Conservation (phyloP, 2,888 invertebrate species). For the Agrypnus murinus region DNA sequence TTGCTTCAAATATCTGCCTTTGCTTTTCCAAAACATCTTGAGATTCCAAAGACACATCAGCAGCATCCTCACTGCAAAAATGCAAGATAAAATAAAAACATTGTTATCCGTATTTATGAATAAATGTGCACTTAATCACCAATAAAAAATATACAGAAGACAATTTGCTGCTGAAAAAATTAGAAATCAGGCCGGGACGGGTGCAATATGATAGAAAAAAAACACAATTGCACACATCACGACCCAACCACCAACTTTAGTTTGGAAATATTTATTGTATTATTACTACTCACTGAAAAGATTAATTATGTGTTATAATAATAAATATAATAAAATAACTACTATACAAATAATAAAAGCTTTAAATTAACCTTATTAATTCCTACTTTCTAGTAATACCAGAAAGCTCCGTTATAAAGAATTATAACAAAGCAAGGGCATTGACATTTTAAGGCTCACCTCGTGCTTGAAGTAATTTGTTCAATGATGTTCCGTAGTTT, state of each 20-base stretch:
- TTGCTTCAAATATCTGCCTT: not conserved
- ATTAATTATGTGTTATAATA: conserved; percentile 10
- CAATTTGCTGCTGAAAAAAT: conserved; percentile 43
- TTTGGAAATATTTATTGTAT: conserved; percentile 3
- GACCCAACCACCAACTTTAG: conserved; percentile 63
- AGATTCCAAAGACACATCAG: not conserved
- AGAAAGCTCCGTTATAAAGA: conserved; percentile 61
- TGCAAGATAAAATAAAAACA: no score
- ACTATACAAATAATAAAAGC: no score
- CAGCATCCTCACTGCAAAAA: not conserved
- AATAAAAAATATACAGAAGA: not conserved
- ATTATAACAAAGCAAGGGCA: conserved; percentile 66
- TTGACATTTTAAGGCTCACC: conserved; percentile 64
- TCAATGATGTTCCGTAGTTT: conserved; percentile 56
- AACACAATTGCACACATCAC: conserved; percentile 71
- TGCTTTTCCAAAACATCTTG: conserved; percentile 11
- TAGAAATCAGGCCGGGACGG: conserved; percentile 72
- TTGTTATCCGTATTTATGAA: no score
- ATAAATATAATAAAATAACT: no score
- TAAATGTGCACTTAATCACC: not conserved
- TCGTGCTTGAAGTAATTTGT: conserved; percentile 61
- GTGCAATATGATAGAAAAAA: conserved; percentile 71
- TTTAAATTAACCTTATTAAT: not conserved
- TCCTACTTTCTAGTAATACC: conserved; percentile 49
- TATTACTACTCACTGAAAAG: no score